A percentile compares a stretch with the other conserved stretches of the same genome.
Evolutionary conservation across 1,140 invertebrate species (phyloP).

Genomic region (Diuraphis noxia): DNA sequence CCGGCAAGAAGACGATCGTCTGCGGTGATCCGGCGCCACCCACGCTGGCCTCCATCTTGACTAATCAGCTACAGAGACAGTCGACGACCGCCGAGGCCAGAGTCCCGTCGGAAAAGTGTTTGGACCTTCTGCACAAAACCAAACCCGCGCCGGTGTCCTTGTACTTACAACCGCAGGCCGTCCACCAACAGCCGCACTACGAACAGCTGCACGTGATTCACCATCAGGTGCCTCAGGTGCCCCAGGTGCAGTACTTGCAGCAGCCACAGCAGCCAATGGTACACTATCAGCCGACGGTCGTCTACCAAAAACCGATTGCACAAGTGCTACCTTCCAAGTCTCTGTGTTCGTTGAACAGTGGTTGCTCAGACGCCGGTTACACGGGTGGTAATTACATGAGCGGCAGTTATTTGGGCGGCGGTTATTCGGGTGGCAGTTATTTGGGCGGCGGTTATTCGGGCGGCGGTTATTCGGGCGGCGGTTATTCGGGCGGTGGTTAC

Average conservation of each 20-base stretch:
- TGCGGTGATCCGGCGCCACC: conserved; percentile 9
- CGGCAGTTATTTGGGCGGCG: background rate
- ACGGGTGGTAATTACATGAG: background rate
- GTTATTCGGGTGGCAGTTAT: background rate
- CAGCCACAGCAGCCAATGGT: background rate
- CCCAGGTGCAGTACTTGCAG: background rate
- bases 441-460: too few species aligned
- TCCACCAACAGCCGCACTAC: background rate
- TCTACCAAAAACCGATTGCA: background rate
- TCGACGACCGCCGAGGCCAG: background rate
- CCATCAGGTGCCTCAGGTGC: background rate
- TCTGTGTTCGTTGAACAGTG: background rate
- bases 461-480: background rate
- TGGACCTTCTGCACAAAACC: background rate
- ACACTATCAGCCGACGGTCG: background rate
- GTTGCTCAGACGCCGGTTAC: background rate
- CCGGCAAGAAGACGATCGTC: conserved; percentile 3
- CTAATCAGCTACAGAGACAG: background rate
- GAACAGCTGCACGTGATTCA: background rate
- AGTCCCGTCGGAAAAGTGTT: background rate
- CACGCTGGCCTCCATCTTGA: background rate
- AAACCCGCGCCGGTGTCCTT: background rate
- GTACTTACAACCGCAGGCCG: background rate
- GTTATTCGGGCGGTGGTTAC: background rate
- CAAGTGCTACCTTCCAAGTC: background rate